Base-by-base conservation (phyloP, 2,113 vertebrate species). In the Limnothrissa miodon region DNA sequence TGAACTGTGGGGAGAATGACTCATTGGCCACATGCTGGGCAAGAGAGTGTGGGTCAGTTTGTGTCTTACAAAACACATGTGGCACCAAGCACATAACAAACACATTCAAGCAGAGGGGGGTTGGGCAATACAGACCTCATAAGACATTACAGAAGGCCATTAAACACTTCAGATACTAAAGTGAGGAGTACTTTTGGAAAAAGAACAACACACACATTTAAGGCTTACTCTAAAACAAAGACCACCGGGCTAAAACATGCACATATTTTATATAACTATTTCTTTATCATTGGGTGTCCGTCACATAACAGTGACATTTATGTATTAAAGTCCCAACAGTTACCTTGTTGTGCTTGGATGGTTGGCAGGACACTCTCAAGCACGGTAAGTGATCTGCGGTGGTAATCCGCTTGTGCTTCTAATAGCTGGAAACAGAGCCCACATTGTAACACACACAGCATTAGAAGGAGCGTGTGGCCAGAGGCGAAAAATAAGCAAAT, bases 381-480 rank as follows among this genome's bases (percentile, higher is more conserved):
- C 91, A 98, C 96, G 89, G 96, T 94, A 95, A 99, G 96, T 94
- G 98, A 97, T 95, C 97, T 99, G 94, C 98, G 96, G 95, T 99
- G 98, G 96, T 99, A 99, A 95, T 99, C 98, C 90, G 98, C 98
- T 95, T 99, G 98, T 92, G 97, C 97, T 93, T 99, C 98, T 95
- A 99, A 96, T 93, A 99, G 97, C 98, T 99, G 91, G 92, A 94
- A 95, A 97, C 94, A 96, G 92, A 95, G 95, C 93, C 92, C 92
- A 96, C 91, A 96, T 93, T 93, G 92, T 39, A 53, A 46, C 46
- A 33, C 23, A 39, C 1, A 23, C 53, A 39, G 59, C 42, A 25
- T 0, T 84, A 42, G 44, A 86, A 56, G 82, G 53, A 85, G 81
- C 82, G 81, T 82, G 79, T 45, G 81, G 45, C 62, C 66, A 84